Conservation (phyloP, 1,140 invertebrate genomes). For the Drosophila kikkawai region DNA sequence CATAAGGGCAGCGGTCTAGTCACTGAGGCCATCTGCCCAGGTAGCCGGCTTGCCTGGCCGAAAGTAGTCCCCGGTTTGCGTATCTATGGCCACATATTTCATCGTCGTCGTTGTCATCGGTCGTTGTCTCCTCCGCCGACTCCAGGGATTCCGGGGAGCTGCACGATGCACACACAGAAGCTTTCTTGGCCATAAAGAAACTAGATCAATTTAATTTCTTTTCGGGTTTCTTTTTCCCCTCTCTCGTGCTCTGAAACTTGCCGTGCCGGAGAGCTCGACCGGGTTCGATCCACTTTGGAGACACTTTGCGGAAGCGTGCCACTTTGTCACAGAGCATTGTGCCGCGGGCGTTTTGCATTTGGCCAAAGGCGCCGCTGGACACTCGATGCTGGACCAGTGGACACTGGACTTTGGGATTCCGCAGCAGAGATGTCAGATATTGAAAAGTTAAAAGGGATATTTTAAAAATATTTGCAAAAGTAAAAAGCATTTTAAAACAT, state of each 20-base stretch:
- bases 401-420: background rate
- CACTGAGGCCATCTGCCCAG: slow-evolving; percentile 9
- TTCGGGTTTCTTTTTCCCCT: slow-evolving; percentile 55
- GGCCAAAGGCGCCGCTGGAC: slow-evolving; percentile 70
- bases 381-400: slow-evolving; percentile 29
- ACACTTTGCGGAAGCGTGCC: slow-evolving; percentile 80
- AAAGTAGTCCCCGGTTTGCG: slow-evolving; percentile 40
- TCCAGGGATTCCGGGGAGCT: slow-evolving; percentile 1
- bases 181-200: slow-evolving; percentile 80
- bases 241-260: background rate
- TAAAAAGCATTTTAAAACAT: background rate
- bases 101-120: slow-evolving; percentile 61
- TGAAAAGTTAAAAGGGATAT: background rate
- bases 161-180: slow-evolving; percentile 75
- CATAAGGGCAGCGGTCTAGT: slow-evolving; percentile 27
- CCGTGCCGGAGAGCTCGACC: background rate
- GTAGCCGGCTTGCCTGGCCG: slow-evolving; percentile 27
- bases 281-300: slow-evolving; percentile 53
- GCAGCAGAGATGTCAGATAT: slow-evolving; percentile 10
- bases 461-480: background rate
- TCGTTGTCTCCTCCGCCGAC: slow-evolving; percentile 42
- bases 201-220: slow-evolving; percentile 83
- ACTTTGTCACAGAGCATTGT: slow-evolving; percentile 79
- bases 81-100: slow-evolving; percentile 81
- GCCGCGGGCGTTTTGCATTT: slow-evolving; percentile 70